A percentile compares a stretch with the other conserved stretches of the same genome.
Evolutionary conservation across 2,797 vertebrate species (phyloP).

Genomic region (Sebastes hubbsi): DNA sequence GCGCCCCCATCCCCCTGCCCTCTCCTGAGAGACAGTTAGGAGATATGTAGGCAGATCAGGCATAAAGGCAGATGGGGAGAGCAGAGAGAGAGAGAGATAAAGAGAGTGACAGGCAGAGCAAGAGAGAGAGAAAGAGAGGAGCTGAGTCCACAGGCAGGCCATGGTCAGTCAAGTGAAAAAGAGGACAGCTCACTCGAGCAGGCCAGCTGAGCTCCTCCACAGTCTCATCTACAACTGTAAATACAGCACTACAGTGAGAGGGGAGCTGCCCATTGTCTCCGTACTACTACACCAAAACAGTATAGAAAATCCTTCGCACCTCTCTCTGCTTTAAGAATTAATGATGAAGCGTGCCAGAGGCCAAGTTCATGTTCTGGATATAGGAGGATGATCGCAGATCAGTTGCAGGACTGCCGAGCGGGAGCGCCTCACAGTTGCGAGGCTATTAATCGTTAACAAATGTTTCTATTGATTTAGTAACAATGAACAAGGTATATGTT

Average conservation of each 20-base stretch:
- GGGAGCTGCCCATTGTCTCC: background rate
- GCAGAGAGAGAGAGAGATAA: conserved; percentile 32
- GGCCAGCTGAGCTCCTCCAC: conserved; percentile 73
- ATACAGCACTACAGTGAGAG: conserved; percentile 33
- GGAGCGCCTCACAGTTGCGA: background rate
- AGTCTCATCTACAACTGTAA: conserved; percentile 44
- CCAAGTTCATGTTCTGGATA: conserved; percentile 23
- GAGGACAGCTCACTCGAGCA: conserved; percentile 56
- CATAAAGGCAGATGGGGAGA: conserved; percentile 75
- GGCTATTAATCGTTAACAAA: conserved; percentile 8
- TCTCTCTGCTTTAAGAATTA: conserved; percentile 9
- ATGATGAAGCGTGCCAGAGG: conserved; percentile 1
- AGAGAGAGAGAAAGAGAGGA: conserved; percentile 11
- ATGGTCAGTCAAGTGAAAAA: conserved; percentile 72
- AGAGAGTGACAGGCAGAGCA: background rate
- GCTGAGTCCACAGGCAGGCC: conserved; percentile 66
- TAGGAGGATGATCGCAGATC: background rate
- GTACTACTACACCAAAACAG: background rate
- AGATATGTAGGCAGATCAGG: conserved; percentile 67
- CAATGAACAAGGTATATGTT: background rate
- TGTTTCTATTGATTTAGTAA: background rate
- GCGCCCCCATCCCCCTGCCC: conserved; percentile 3
- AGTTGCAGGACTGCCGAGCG: conserved; percentile 8
- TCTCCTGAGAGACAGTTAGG: conserved; percentile 62
- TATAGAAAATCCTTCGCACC: background rate